A percentile compares a stretch with the other conserved stretches of the same genome.
Evolutionary conservation across 1,140 invertebrate genomes (phyloP).

Genomic region (Drosophila rufa): DNA sequence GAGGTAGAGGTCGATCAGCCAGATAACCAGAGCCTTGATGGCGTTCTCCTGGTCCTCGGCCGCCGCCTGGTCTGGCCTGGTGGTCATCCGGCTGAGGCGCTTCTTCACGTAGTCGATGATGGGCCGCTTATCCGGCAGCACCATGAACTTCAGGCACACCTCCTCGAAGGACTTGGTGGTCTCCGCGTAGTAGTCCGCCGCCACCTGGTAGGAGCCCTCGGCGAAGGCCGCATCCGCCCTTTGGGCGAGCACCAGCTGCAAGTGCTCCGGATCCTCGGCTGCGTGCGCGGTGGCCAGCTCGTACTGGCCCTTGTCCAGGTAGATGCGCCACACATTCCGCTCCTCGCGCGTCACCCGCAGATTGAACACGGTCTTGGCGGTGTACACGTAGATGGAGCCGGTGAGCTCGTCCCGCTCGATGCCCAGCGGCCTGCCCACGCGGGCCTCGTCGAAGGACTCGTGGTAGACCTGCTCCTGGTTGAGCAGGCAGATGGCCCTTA

Average conservation of each 20-base stretch:
- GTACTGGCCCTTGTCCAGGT: conserved; percentile 94
- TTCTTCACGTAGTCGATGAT: conserved; percentile 94
- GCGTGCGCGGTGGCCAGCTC: conserved; percentile 94
- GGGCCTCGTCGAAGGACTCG: conserved; percentile 91
- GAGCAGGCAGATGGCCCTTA: conserved; percentile 93
- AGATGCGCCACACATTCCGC: conserved; percentile 95
- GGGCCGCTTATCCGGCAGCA: conserved; percentile 92
- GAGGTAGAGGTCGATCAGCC: conserved; percentile 96
- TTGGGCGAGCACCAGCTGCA: conserved; percentile 94
- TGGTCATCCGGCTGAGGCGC: conserved; percentile 87
- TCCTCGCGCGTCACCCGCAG: conserved; percentile 95
- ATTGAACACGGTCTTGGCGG: conserved; percentile 93
- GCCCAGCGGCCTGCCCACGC: conserved; percentile 92
- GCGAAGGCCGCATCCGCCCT: conserved; percentile 96
- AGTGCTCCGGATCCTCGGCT: conserved; percentile 90
- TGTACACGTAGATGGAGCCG: conserved; percentile 94
- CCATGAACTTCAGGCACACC: conserved; percentile 96
- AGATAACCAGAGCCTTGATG: conserved; percentile 95
- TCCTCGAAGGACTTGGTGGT: conserved; percentile 97
- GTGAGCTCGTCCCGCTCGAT: conserved; percentile 93
- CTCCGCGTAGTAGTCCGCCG: conserved; percentile 94
- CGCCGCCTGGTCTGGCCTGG: conserved; percentile 85
- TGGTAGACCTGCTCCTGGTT: conserved; percentile 95
- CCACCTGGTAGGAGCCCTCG: conserved; percentile 92
- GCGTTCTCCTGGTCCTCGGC: conserved; percentile 87